Evolutionary conservation across 2,888 invertebrate genomes (phyloP), one percentile per base, ranked within the genome.

Genomic region (Tipula helvola): DNA sequence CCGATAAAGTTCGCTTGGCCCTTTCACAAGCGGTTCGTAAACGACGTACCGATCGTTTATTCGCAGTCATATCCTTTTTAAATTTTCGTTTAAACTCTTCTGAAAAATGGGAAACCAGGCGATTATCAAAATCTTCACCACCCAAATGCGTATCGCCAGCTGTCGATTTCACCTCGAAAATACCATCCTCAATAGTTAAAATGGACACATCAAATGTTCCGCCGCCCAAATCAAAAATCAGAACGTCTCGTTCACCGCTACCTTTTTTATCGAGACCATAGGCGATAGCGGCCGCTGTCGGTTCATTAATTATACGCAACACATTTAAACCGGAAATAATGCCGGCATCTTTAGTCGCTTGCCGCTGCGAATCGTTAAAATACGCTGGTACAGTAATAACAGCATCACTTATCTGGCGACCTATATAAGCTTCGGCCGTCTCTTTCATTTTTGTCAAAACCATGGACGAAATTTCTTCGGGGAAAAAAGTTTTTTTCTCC

Each of bases 171-270:
- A 98, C 98, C 91, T 99, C 98, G 92, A 98, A 99, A 90, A 96
- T 94, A 93, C 98, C 95, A 91, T 98, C 98, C 92, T 98, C 98
- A 91, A 98, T 98, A 89, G 98, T 97, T 90, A 98, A 93, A 90
- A 98, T 96, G 88, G 98, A 98, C 87, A 98, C 98, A 93, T 99
- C 98, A 91, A 99, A 98, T 90, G 98, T 98, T 90, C 98, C 98
- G 90, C 98, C 98, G 91, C 98, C 98, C 90, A 97, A 97, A 93
- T 98, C 98, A 92, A 88, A 90, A 89, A 96, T 96, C 88, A 96
- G 93, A 88, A 97, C 96, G 89, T 97, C 96, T 87, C 96, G 94
- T 92, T 96, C 96, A 89, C 96, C 96, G 87, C 93, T 93, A 88
- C 96, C 95, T 92, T 96, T 97, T 90, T 97, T 97, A 93, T 97